A percentile compares a stretch with the other conserved stretches of the same genome.
These are phyloP conservation scores for Drosophila tropicalis DNA, from an alignment of 1,140 invertebrate genomes.

Conservation along the genomic window DNA sequence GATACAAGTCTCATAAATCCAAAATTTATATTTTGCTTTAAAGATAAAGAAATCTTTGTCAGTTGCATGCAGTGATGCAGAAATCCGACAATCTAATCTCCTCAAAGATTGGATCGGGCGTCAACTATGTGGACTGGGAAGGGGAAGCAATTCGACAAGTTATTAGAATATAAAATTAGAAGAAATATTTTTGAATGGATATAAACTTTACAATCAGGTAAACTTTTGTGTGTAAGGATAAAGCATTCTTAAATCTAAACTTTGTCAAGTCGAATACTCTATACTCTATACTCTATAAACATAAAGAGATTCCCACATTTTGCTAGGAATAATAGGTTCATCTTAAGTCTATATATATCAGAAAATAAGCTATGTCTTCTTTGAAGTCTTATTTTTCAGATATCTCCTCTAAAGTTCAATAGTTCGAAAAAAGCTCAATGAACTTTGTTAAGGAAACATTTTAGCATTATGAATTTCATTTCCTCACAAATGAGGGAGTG, in stretches of 20 bases:
- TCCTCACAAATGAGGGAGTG: background rate
- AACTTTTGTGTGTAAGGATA: too few species aligned
- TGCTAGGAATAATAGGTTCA: too few species aligned
- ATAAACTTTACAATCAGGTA: too few species aligned
- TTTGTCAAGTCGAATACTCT: too few species aligned
- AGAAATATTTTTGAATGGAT: background rate
- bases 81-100: conserved; percentile 1
- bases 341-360: too few species aligned
- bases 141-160: background rate
- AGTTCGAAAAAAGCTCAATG: too few species aligned
- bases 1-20: background rate
- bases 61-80: conserved; percentile 3
- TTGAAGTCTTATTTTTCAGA: too few species aligned
- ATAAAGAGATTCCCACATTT: too few species aligned
- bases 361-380: too few species aligned
- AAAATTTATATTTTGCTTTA: conserved; percentile 1
- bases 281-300: too few species aligned
- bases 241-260: too few species aligned
- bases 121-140: background rate
- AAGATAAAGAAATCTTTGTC: conserved; percentile 8
- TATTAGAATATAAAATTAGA: background rate
- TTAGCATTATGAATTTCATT: background rate
- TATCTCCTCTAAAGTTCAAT: background rate
- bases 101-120: background rate
- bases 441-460: background rate